Conservation (phyloP, 92 coral and sea anemone species). For the Porites evermanni region DNA sequence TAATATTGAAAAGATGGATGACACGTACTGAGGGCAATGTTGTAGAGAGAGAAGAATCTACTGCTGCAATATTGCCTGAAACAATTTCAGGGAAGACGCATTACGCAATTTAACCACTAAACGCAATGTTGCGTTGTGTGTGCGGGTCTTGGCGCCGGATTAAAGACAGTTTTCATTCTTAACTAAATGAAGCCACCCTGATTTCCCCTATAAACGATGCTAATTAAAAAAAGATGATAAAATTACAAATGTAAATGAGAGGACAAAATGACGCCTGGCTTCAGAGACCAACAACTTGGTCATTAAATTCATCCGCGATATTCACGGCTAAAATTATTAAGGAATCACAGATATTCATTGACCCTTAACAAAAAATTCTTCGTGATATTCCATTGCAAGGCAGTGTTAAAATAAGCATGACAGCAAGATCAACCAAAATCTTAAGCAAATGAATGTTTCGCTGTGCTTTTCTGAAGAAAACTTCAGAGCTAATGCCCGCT, state of each 20-base stretch:
- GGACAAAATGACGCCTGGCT: neutral
- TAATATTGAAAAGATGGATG: no score
- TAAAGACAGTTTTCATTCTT: neutral
- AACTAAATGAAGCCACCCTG: neutral
- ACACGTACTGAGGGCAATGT: no score
- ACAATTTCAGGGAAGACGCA: no score
- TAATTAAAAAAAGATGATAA: neutral
- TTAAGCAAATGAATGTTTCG: no score
- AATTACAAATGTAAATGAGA: neutral
- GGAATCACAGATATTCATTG: neutral
- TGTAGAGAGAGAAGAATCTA: no score
- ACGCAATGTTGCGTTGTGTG: no score
- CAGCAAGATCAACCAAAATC: neutral
- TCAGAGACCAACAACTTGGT: neutral
- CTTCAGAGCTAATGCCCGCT: no score
- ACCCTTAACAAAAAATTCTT: neutral
- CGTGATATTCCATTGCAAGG: neutral
- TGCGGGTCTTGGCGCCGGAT: no score
- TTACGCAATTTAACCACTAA: no score
- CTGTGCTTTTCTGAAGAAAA: no score
- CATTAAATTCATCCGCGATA: neutral
- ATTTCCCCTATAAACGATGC: neutral
- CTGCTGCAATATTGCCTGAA: no score
- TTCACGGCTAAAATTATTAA: neutral
- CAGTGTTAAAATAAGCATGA: constrained; percentile 16